Evolutionary conservation across 2,888 invertebrate species (phyloP), one percentile per base, ranked within the genome.

Genomic region (Phymatocera aterrima): DNA sequence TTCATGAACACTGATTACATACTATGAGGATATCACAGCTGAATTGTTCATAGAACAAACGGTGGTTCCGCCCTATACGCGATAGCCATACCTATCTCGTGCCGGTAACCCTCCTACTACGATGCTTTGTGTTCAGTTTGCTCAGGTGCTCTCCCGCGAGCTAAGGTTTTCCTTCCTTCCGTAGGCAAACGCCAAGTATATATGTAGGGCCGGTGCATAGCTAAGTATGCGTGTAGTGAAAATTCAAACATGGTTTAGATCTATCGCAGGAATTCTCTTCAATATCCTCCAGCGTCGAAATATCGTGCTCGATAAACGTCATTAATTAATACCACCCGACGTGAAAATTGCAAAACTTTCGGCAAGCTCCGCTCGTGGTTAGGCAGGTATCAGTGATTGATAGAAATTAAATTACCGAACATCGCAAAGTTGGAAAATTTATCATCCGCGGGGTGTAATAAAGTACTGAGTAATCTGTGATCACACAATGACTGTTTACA

Each of bases 71-170:
- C n/a, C n/a, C n/a, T 51, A 51, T 48, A 51, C 46, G n/a, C 8
- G 12, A 10, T 57, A 28, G 10, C 57, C 15, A 28, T 40, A 18
- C 1, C 10, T 21, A 28, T 57, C 57, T 57, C n/a, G n/a, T 57
- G 57, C 57, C 57, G 57, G 24, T 57, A 28, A 57, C 28, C 57
- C 21, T 57, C 1, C 28, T 57, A 24, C 57, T n/a, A n/a, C n/a
- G n/a, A n/a, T n/a, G n/a, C 57, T 57, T 57, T 37, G 61, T 34
- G 6, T 64, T 34, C 12, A 21, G 61, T 64, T 64, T 64, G 61
- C 37, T 68, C 43, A 68, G 68, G 43, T 68, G 21, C 46, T 46
- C n/a, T 3, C 12, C 24, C 65, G 40, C 37, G n/a, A 18, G 18
- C 4, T 18, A 21, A 6, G 8, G 6, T 51, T 28, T 57, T 57